Evolutionary conservation across 2,113 vertebrate genomes (phyloP).

Genomic region (Ochotona curzoniae): DNA sequence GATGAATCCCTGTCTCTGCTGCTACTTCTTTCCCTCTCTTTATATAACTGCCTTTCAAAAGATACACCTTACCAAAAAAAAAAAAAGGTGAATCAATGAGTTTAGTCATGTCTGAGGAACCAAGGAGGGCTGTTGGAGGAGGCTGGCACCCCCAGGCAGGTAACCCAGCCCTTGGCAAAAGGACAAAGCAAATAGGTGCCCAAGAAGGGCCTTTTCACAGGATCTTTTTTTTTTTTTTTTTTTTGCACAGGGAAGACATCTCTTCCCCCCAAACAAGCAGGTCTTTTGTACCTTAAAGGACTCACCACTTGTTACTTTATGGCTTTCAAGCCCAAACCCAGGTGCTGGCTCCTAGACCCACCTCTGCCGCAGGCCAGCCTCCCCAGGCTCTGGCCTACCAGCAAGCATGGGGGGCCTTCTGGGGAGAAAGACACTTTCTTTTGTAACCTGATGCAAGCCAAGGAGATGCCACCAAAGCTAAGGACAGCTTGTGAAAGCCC

Average conservation of each 20-base stretch:
- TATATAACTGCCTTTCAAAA: too few species aligned
- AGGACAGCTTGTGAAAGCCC: background rate
- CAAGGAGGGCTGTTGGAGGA: slow-evolving; percentile 21
- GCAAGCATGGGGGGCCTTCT: background rate
- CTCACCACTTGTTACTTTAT: slow-evolving; percentile 36
- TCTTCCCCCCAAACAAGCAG: slow-evolving; percentile 68
- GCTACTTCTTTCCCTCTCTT: too few species aligned
- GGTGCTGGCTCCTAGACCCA: slow-evolving; percentile 60
- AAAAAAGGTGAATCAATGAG: slow-evolving; percentile 6
- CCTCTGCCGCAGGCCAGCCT: slow-evolving; percentile 1
- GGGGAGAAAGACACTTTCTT: slow-evolving; percentile 67
- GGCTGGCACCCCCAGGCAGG: slow-evolving; percentile 69
- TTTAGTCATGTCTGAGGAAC: slow-evolving; percentile 60
- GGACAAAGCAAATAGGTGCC: slow-evolving; percentile 79
- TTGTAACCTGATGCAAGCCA: slow-evolving; percentile 35
- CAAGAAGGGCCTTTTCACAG: slow-evolving; percentile 68
- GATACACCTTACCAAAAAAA: too few species aligned
- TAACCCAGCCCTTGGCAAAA: slow-evolving; percentile 66
- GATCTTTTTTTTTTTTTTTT: slow-evolving; percentile 67
- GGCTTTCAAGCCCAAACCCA: slow-evolving; percentile 56
- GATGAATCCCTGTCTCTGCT: too few species aligned
- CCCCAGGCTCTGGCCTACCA: slow-evolving; percentile 34
- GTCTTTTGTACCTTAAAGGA: slow-evolving; percentile 66
- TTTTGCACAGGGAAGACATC: slow-evolving; percentile 42
- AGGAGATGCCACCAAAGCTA: slow-evolving; percentile 38